Base-by-base conservation (phyloP, 2,113 vertebrate species). In the Lycaon pictus region DNA sequence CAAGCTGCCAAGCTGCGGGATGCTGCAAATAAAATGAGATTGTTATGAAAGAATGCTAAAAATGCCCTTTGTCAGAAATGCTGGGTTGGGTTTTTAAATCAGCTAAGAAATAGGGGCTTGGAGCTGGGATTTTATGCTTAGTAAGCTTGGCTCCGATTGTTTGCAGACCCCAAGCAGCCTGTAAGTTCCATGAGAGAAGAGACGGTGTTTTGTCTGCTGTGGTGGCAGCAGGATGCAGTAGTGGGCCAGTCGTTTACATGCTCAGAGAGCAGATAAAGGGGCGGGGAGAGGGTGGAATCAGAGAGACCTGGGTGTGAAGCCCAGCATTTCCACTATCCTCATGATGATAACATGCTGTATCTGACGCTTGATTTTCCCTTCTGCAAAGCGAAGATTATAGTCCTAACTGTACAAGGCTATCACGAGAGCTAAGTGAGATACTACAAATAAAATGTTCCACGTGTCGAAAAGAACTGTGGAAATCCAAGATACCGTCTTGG, bases 1-100 rank as follows among this genome's bases (percentile, higher is more conserved):
- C 48, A 22, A 0, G 11, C 32, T 15, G 27, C 22, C 20, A 32
- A 53, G 81, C 23, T 94, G 23, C 35, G 56, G 65, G 62, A 62
- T 3, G 23, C 80, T 80, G 12, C 89, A 88, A 62, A 72, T 58
- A 77, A 77, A 86, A 58, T 35, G 60, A 76, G 19, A 71, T 3
- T 69, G 63, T 63, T 48, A 16, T 25, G 77, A 92, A 72, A 72
- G 84, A 88, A 95, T 58, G 85, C n/a, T 76, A 71, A 67, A 96
- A 92, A 77, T 76, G 88, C 15, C 79, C 69, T 71, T 79, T 22
- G 76, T 95, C 84, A 77, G 90, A 88, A 88, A 71, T 37, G 11
- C 32, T 55, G 35, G 35, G 20, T 32, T 77, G 67, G 12, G 60
- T 55, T 87, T 87, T 80, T 72, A 37, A 71, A 23, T 81, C 25